phyloP scores from a whole-genome alignment of 2,113 vertebrate species.

The Vulpes lagopus region DNA sequence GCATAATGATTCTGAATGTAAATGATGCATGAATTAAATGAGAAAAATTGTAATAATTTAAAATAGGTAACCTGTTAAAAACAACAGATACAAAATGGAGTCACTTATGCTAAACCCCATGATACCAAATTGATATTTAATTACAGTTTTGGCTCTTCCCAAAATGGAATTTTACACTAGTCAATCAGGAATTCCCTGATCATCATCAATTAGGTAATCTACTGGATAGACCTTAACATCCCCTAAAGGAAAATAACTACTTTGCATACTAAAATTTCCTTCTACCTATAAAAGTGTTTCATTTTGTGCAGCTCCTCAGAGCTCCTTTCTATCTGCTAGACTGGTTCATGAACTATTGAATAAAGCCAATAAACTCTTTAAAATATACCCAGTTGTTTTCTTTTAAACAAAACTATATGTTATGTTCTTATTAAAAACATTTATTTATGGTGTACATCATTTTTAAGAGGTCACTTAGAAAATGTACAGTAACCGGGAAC shows the following conservation, averaged over 20 bases:
- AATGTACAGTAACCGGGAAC: background rate
- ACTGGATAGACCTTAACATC: background rate
- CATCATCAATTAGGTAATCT: background rate
- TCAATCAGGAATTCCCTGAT: background rate
- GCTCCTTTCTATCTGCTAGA: background rate
- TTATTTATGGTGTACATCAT: background rate
- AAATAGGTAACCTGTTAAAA: background rate
- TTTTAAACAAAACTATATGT: background rate
- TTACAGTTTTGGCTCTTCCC: background rate
- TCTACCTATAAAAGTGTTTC: background rate
- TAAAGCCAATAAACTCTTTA: background rate
- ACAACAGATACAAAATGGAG: background rate
- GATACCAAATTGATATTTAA: background rate
- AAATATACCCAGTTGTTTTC: background rate
- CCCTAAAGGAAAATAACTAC: background rate
- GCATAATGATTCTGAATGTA: background rate
- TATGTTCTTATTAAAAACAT: background rate
- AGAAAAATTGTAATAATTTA: background rate
- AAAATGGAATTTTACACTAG: background rate
- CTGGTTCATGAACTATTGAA: background rate
- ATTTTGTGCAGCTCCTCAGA: background rate
- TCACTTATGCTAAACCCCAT: background rate
- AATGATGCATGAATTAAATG: background rate
- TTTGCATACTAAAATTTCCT: background rate
- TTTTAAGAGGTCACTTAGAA: constrained; percentile 30